Evolutionary conservation across 2,797 vertebrate species (phyloP).

Genomic region (Masticophis lateralis): DNA sequence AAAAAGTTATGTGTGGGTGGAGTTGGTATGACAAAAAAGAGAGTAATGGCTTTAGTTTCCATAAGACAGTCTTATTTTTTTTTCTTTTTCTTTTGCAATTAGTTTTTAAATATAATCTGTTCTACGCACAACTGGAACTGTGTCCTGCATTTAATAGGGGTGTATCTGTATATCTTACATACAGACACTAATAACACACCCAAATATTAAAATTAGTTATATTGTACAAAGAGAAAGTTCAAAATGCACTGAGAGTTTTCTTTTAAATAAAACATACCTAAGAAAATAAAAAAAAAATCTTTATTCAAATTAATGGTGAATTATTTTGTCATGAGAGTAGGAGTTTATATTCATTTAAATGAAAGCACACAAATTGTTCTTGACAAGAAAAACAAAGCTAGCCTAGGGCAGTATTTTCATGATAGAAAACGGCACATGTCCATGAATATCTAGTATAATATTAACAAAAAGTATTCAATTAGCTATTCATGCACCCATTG

Average conservation of each 20-base stretch:
- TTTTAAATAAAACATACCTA: conserved; percentile 63
- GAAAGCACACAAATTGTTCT: conserved; percentile 79
- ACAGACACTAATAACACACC: background rate
- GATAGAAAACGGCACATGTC: conserved; percentile 80
- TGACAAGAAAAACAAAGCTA: conserved; percentile 81
- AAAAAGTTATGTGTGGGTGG: background rate
- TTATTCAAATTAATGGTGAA: conserved; percentile 74
- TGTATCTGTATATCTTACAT: conserved; percentile 50
- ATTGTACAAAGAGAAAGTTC: conserved; percentile 59
- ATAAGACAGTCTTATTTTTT: conserved; percentile 30
- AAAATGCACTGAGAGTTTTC: conserved; percentile 58
- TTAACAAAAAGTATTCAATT: conserved; percentile 82
- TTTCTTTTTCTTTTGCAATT: conserved; percentile 49
- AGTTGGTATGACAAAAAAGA: background rate
- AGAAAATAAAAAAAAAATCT: conserved; percentile 73
- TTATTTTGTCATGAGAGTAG: conserved; percentile 78
- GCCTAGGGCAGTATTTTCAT: conserved; percentile 79
- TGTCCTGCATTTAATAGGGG: conserved; percentile 46
- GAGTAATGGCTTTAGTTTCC: conserved; percentile 12
- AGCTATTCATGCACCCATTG: conserved; percentile 74
- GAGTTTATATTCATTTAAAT: conserved; percentile 78
- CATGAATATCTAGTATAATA: conserved; percentile 81
- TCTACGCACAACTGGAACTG: conserved; percentile 12
- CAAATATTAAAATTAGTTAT: conserved; percentile 59
- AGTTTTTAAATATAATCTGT: conserved; percentile 54